A percentile compares a stretch with the other conserved stretches of the same genome.
Conservation (phyloP, 2,113 vertebrate species). For the Motacilla alba region DNA sequence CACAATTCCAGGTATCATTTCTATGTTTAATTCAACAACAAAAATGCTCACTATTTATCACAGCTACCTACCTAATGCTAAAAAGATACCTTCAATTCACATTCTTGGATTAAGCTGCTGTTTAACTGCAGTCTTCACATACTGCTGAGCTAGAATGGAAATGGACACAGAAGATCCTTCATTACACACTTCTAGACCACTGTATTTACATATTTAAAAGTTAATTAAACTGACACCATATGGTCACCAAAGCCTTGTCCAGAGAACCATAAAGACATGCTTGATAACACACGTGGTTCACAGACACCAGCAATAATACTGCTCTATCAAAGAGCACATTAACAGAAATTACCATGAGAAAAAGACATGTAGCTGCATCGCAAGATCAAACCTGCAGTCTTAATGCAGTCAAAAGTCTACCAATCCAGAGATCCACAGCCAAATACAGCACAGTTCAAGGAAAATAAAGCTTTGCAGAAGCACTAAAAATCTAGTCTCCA, state of each 20-base stretch:
- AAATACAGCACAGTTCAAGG: background rate
- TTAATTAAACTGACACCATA: constrained; percentile 42
- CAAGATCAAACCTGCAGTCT: background rate
- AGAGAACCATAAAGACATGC: background rate
- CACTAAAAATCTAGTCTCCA: background rate
- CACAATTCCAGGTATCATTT: background rate
- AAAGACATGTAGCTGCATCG: background rate
- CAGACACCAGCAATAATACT: background rate
- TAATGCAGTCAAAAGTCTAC: background rate
- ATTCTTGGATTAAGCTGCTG: background rate
- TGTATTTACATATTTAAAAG: background rate
- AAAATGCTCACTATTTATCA: background rate
- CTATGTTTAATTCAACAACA: background rate
- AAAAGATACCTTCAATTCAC: background rate
- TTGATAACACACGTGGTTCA: constrained; percentile 6
- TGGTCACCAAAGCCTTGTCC: constrained; percentile 14
- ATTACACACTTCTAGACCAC: background rate
- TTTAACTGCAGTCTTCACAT: background rate
- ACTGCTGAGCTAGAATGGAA: background rate
- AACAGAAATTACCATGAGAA: background rate
- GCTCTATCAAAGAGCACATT: background rate
- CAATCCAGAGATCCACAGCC: background rate
- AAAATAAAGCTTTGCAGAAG: constrained; percentile 2
- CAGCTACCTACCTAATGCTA: background rate
- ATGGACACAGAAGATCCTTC: background rate